These are phyloP conservation scores for Drosophila bocqueti DNA, from an alignment of 1,140 invertebrate species.

Conservation along the genomic window DNA sequence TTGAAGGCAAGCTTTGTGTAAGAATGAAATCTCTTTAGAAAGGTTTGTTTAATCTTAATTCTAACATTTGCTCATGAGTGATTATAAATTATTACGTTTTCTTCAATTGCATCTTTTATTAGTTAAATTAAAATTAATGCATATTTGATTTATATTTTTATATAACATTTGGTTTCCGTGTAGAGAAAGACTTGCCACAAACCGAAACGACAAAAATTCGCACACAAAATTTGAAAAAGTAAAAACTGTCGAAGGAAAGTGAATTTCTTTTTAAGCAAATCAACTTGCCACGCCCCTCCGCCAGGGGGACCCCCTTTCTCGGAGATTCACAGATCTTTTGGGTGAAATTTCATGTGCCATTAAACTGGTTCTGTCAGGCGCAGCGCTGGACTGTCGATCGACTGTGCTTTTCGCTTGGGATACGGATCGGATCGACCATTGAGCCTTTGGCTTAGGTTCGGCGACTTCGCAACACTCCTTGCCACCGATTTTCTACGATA, in stretches of 20 bases:
- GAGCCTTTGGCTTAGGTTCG: conserved; percentile 15
- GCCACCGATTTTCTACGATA: neutral
- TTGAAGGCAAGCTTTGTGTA: neutral
- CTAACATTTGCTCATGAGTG: neutral
- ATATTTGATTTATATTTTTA: neutral
- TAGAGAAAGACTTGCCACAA: conserved; percentile 24
- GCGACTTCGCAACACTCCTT: conserved; percentile 24
- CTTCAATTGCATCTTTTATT: neutral
- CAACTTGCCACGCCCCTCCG: conserved; percentile 70
- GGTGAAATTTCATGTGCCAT: conserved; percentile 82
- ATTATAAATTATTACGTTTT: neutral
- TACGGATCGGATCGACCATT: conserved; percentile 1
- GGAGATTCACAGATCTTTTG: conserved; percentile 74
- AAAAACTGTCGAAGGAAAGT: conserved; percentile 72
- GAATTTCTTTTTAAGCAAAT: conserved; percentile 83
- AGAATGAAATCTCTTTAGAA: neutral
- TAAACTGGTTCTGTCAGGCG: conserved; percentile 77
- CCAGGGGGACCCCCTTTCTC: neutral
- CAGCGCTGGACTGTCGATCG: conserved; percentile 38
- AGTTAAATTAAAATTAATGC: neutral
- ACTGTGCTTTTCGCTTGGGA: conserved; percentile 3
- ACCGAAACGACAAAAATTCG: conserved; percentile 28
- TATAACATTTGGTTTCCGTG: neutral
- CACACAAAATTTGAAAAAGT: conserved; percentile 61
- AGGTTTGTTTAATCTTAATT: neutral